Percentiles rank a stretch among this genome's conserved stretches.
phyloP scores from a whole-genome alignment of 2,113 vertebrate species.

The Myrmecophaga tridactyla region DNA sequence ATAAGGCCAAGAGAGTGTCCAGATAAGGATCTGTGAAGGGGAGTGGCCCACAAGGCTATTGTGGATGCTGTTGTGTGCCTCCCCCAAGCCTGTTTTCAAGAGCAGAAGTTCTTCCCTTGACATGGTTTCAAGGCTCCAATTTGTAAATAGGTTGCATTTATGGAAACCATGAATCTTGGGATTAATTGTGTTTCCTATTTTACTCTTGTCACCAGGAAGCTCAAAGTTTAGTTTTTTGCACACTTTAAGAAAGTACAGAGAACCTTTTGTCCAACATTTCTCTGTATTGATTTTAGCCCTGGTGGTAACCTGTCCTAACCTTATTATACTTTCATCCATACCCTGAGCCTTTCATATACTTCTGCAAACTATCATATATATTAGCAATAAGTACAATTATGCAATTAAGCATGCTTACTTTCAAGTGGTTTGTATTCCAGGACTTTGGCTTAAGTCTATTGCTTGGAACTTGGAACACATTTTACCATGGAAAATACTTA shows the following conservation, averaged over 20 bases:
- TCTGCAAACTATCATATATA: background rate
- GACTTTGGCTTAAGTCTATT: background rate
- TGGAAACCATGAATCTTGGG: background rate
- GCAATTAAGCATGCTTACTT: background rate
- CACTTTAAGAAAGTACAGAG: background rate
- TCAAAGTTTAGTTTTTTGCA: background rate
- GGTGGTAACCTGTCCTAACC: background rate
- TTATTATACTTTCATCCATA: background rate
- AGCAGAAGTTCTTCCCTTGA: background rate
- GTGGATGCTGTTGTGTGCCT: background rate
- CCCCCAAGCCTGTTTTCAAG: background rate
- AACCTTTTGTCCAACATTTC: background rate
- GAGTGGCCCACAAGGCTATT: background rate
- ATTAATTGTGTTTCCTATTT: background rate
- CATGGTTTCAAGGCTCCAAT: background rate
- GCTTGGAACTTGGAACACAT: background rate
- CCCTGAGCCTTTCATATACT: background rate
- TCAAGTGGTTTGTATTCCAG: background rate
- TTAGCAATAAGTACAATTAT: background rate
- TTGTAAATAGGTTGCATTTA: background rate
- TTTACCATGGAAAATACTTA: background rate
- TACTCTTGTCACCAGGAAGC: background rate
- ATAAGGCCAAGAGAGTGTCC: background rate
- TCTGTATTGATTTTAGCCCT: background rate
- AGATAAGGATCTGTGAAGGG: background rate